These are phyloP conservation scores for Bagarius yarrelli DNA, from an alignment of 2,113 vertebrate genomes.

Conservation along the genomic window DNA sequence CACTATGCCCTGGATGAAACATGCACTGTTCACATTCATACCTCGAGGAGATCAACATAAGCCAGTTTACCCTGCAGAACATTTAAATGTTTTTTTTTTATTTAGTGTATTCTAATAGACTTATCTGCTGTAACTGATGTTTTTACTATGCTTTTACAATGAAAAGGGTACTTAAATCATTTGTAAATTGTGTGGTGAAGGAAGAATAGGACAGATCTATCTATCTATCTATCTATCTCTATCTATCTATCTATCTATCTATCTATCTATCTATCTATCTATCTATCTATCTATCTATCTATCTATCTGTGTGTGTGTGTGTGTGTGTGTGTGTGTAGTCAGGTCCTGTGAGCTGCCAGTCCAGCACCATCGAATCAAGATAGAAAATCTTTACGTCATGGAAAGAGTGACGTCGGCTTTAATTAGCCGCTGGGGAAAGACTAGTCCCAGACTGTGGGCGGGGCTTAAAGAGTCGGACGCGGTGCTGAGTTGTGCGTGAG, in stretches of 20 bases:
- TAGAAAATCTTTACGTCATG: slow-evolving; percentile 73
- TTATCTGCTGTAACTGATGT: background rate
- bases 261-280: background rate
- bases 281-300: background rate
- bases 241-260: background rate
- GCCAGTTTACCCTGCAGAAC: background rate
- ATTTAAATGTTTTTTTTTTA: background rate
- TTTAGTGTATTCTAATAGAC: background rate
- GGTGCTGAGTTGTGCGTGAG: slow-evolving; percentile 43
- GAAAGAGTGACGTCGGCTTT: slow-evolving; percentile 81
- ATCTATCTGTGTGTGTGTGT: background rate
- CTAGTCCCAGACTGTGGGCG: slow-evolving; percentile 60
- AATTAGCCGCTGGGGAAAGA: slow-evolving; percentile 72
- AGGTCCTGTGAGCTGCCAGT: slow-evolving; percentile 21
- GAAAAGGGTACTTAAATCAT: background rate
- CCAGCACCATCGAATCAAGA: slow-evolving; percentile 39
- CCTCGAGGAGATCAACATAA: background rate
- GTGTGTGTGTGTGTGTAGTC: slow-evolving; percentile 5
- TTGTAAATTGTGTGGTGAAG: background rate
- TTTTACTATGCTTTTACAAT: background rate
- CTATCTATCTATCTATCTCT: too few species aligned
- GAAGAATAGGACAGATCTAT: background rate
- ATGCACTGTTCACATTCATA: background rate
- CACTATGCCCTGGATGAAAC: background rate
- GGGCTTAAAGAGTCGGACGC: slow-evolving; percentile 56